Percentiles rank a stretch among this genome's conserved stretches.
phyloP scores from a whole-genome alignment of 1,140 invertebrate genomes.

The Metopolophium dirhodum region DNA sequence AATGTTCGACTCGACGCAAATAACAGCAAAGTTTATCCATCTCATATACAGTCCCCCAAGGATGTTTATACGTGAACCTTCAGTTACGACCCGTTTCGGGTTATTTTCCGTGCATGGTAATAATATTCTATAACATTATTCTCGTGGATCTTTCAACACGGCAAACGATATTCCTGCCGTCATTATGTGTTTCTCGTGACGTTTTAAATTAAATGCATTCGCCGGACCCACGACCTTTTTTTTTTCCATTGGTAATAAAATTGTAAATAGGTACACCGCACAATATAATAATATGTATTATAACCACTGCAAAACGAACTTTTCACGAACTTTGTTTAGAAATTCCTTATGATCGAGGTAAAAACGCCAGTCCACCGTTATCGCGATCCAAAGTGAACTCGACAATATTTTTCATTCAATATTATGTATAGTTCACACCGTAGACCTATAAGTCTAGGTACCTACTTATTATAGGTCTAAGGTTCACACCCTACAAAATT shows the following conservation, averaged over 20 bases:
- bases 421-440: neutral
- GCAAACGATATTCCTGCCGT: neutral
- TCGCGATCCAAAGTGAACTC: neutral
- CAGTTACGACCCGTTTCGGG: constrained; percentile 21
- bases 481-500: too few species aligned
- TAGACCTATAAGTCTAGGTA: too few species aligned
- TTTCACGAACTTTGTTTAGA: neutral
- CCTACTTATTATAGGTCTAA: too few species aligned
- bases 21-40: constrained; percentile 38
- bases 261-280: neutral
- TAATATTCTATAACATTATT: neutral
- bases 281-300: neutral
- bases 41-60: constrained; percentile 34
- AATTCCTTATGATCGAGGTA: neutral
- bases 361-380: neutral
- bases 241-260: neutral
- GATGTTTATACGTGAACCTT: constrained; percentile 39
- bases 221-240: neutral
- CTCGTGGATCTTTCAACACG: neutral
- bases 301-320: neutral
- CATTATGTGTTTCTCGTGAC: neutral
- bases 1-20: constrained; percentile 12
- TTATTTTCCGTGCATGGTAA: neutral
- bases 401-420: neutral
- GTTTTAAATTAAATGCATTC: neutral